These are phyloP conservation scores for Scaptomyza polygonia DNA, from an alignment of 2,888 invertebrate species.

Conservation along the genomic window DNA sequence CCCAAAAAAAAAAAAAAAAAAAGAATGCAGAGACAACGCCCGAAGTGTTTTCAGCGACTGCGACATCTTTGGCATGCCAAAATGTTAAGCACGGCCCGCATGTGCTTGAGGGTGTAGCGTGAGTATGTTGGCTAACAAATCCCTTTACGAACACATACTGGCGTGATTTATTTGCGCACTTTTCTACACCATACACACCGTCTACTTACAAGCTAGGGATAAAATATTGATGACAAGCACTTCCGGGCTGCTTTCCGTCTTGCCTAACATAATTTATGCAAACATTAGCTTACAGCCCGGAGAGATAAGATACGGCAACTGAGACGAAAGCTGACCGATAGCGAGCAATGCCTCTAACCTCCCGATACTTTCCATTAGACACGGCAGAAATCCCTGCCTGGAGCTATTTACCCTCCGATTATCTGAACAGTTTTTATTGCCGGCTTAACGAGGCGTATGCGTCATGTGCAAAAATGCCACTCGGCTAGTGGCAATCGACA, in stretches of 20 bases:
- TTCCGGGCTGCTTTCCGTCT: conserved; percentile 62
- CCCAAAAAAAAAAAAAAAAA: background rate
- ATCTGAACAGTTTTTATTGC: conserved; percentile 63
- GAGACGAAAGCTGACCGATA: conserved; percentile 40
- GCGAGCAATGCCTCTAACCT: conserved; percentile 14
- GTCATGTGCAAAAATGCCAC: conserved; percentile 43
- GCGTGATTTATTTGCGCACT: conserved; percentile 55
- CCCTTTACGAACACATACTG: conserved; percentile 9
- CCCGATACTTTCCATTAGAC: conserved; percentile 36
- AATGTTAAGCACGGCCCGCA: conserved; percentile 50
- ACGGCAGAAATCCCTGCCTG: conserved; percentile 24
- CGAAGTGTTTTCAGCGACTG: conserved; percentile 31
- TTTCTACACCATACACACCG: conserved; percentile 26
- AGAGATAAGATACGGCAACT: conserved; percentile 47
- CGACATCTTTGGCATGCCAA: conserved; percentile 75
- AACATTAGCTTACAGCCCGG: conserved; percentile 59
- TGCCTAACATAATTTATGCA: conserved; percentile 74
- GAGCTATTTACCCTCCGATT: conserved; percentile 52
- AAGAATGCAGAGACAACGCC: conserved; percentile 8
- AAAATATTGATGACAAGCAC: conserved; percentile 77
- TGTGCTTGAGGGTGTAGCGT: background rate
- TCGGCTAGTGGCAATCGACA: conserved; percentile 5
- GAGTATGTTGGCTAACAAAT: conserved; percentile 15
- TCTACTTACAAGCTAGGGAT: conserved; percentile 3
- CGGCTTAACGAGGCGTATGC: conserved; percentile 65